Percentiles rank a stretch among this genome's conserved stretches.
Conservation (phyloP, 2,797 vertebrate genomes). For the Xyrichtys novacula region DNA sequence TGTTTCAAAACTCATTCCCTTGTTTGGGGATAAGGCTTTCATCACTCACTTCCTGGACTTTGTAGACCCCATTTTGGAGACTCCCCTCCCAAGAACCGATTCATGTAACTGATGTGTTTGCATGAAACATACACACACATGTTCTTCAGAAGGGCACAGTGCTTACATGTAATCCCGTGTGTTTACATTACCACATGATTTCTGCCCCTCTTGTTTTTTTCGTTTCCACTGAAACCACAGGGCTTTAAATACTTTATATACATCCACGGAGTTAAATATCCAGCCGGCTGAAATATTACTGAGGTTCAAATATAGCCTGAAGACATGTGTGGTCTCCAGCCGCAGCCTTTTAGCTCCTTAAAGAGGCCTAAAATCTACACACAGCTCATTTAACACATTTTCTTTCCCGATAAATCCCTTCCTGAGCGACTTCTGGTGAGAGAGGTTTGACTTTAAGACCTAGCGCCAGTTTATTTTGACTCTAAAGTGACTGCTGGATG, state of each 20-base stretch:
- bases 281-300: constrained; percentile 17
- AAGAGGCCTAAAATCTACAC: not conserved
- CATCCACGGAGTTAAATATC: constrained; percentile 2
- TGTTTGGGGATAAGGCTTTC: constrained; percentile 9
- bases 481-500: not conserved
- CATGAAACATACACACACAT: constrained; percentile 15
- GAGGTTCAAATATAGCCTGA: constrained; percentile 41
- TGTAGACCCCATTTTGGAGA: not conserved
- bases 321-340: constrained; percentile 13
- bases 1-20: not conserved
- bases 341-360: constrained; percentile 5
- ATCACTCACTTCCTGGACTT: constrained; percentile 43
- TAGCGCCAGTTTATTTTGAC: constrained; percentile 5
- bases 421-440: constrained; percentile 1
- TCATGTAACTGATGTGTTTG: constrained; percentile 30
- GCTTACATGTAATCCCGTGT: constrained; percentile 40
- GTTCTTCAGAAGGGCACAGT: constrained; percentile 1
- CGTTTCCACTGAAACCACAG: constrained; percentile 20
- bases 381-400: not conserved
- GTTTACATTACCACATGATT: constrained; percentile 47
- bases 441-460: not conserved
- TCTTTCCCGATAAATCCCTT: not conserved
- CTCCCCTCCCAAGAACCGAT: not conserved
- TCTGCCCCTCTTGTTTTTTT: not conserved
- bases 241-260: constrained; percentile 14